Evolutionary conservation across 2,888 invertebrate genomes (phyloP), one percentile per base, ranked within the genome.

Genomic region (Aphodius sticticus): DNA sequence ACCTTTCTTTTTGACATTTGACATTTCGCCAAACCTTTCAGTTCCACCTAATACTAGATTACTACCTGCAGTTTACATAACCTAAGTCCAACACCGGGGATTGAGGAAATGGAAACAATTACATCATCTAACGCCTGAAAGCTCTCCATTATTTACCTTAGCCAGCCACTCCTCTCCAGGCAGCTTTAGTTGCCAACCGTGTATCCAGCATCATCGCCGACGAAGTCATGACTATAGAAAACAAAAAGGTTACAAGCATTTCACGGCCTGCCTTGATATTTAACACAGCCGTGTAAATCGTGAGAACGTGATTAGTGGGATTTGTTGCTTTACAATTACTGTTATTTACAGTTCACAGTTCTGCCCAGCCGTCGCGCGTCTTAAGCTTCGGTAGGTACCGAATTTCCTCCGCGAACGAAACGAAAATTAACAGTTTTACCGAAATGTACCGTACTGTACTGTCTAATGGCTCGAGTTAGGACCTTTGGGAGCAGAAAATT

Each of bases 241-340:
- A 53, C 53, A 53, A 53, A 53, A 53, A 53, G 53, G 53, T 53
- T 53, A 53, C 53, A 12, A 12, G 26, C 26, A 26, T 26, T 26
- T 26, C 12, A 9, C 53, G 53, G 53, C 53, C 53, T 5, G 53
- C 53, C 53, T 53, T 53, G 53, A 53, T 53, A 53, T 53, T 53
- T 53, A 53, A 53, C 53, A 53, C 53, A 53, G 53, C 53, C 53
- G 53, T 53, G 9, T 12, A 53, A 53, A 7, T 53, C 53, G 53
- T 53, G 53, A 53, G 53, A 53, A 7, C 53, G 53, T 53, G 53
- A 53, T 53, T 53, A 53, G 53, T 53, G 53, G 53, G 7, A 53
- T 53, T 53, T 53, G 53, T 53, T 53, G 53, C 53, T 53, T 53
- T 53, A 53, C 53, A 53, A 53, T 53, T 53, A 53, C 53, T 53